These are phyloP conservation scores for Dione juno DNA, from an alignment of 2,888 invertebrate genomes.

Conservation along the genomic window DNA sequence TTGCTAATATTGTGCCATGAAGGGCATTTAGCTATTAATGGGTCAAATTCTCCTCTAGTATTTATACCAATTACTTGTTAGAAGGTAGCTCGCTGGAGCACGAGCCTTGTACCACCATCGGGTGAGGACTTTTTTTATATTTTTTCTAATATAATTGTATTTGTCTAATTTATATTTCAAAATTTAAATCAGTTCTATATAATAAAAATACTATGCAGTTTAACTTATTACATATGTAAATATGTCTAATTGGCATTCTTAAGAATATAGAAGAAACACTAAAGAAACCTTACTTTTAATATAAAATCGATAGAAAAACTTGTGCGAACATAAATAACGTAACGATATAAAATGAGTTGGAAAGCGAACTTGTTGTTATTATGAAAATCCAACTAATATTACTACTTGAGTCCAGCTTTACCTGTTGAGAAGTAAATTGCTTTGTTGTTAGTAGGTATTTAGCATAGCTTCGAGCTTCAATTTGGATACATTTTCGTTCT, in stretches of 20 bases:
- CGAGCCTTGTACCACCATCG: no score
- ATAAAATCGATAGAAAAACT: background rate
- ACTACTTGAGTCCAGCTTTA: constrained; percentile 1
- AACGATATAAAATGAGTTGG: background rate
- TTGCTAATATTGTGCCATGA: no score
- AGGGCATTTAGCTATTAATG: no score
- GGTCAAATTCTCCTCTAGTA: no score
- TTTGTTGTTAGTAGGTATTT: constrained; percentile 15
- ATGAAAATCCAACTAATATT: background rate
- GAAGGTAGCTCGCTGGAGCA: no score
- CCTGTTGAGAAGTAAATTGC: constrained; percentile 22
- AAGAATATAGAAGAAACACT: background rate
- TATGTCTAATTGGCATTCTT: background rate
- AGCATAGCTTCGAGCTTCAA: constrained; percentile 14
- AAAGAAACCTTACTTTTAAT: background rate
- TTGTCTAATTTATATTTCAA: no score
- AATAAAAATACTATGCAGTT: no score
- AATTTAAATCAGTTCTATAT: no score
- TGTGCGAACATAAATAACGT: background rate
- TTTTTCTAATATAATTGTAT: no score
- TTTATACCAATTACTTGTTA: no score
- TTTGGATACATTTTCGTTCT: background rate
- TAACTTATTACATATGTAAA: no score
- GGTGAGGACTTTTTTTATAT: no score
- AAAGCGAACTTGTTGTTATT: constrained; percentile 12